Base-by-base conservation (phyloP, 2,888 invertebrate species). In the Schizotus pectinicornis region DNA sequence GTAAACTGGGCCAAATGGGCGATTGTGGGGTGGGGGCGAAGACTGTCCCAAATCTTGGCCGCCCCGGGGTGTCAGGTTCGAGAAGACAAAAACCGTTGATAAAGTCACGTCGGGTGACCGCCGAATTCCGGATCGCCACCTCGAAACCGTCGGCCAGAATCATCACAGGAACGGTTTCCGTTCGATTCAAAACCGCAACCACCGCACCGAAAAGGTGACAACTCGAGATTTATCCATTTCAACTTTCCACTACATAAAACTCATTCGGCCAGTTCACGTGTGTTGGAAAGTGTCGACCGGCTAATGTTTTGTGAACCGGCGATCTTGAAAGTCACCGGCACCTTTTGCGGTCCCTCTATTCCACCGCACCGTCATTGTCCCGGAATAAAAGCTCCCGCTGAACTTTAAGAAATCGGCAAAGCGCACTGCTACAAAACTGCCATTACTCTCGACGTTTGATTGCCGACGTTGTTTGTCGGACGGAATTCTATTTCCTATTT, bases 161-260 rank as follows among this genome's bases (percentile, higher is more conserved):
- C 30, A 45, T 42, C 12, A 30, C 12, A n/a, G 13, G 8, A n/a
- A 12, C 35, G 32, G 51, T 49, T 54, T 48, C 43, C 41, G 34
- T 43, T 50, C 34, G 8, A 22, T 35, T 46, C 49, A 51, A 32
- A 51, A 41, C 52, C 49, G 55, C 58, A 59, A 22, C 22, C 22
- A 22, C 22, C 22, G 5, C 22, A 22, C 22, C 22, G 22, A 53
- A 63, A 59, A 68, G 67, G 65, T 67, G 68, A 66, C 68, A 67
- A 62, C 59, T 36, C 8, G 46, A 64, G 65, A 69, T 69, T 69
- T 69, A 69, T 69, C 61, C 62, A 63, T 69, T 68, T 64, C 64
- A 61, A 65, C 62, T 69, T 72, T 71, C 67, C 69, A 65, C 69
- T 67, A 70, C 70, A 71, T 71, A 71, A 71, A 73, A 55, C 67